A percentile compares a stretch with the other conserved stretches of the same genome.
These are phyloP conservation scores for Caenorhabditis briggsae DNA, from an alignment of 1,140 invertebrate genomes.

Conservation along the genomic window DNA sequence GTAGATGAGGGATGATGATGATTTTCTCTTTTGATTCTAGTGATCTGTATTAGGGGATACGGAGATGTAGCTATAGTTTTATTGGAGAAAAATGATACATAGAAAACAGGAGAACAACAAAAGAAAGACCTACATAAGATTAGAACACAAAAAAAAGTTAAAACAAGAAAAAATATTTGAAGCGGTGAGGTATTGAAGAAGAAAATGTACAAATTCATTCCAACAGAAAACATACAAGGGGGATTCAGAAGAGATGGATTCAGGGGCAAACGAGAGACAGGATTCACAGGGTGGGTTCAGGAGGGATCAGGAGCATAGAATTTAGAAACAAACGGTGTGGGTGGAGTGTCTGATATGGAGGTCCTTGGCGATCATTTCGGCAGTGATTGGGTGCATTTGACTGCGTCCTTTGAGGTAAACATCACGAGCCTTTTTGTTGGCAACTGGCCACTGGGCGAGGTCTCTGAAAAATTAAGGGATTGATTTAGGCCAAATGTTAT, in stretches of 20 bases:
- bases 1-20: not conserved
- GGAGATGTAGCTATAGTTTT: too few species aligned
- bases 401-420: slow-evolving; percentile 65
- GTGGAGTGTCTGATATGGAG: slow-evolving; percentile 63
- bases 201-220: not conserved
- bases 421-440: slow-evolving; percentile 61
- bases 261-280: too few species aligned
- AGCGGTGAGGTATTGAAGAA: not conserved
- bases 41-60: not conserved
- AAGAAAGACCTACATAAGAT: slow-evolving; percentile 10
- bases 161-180: not conserved
- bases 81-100: not conserved
- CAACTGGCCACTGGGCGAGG: slow-evolving; percentile 68
- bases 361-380: slow-evolving; percentile 64
- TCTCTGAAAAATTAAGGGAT: slow-evolving; percentile 58
- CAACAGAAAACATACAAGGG: not conserved
- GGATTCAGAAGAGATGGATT: not conserved
- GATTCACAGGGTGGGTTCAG: too few species aligned
- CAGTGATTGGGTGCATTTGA: slow-evolving; percentile 72
- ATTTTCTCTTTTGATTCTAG: not conserved
- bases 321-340: slow-evolving; percentile 65
- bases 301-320: not conserved
- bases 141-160: not conserved
- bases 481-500: too few species aligned
- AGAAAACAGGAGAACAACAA: not conserved